A percentile compares a stretch with the other conserved stretches of the same genome.
Conservation (phyloP, 2,797 vertebrate species). For the Rhinoraja longicauda region DNA sequence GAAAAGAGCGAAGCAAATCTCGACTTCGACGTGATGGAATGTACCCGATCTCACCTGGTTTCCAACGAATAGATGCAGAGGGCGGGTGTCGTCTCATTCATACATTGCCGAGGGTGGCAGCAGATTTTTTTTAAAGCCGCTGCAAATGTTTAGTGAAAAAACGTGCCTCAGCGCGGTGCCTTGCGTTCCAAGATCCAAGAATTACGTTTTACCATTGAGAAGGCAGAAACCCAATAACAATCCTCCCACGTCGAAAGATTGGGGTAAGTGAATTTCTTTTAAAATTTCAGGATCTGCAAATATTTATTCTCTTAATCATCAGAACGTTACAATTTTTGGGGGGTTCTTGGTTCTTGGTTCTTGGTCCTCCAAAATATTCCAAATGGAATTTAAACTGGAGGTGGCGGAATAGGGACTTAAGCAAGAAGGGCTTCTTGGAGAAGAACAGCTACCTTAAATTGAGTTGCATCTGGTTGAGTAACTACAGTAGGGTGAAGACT, state of each 20-base stretch:
- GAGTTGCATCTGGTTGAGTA: no score
- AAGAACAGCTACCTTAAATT: no score
- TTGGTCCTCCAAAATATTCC: no score
- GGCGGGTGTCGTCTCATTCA: background rate
- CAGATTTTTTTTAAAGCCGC: background rate
- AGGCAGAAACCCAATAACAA: background rate
- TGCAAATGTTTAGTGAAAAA: background rate
- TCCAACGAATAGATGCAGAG: background rate
- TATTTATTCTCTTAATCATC: background rate
- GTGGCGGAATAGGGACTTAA: no score
- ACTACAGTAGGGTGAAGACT: no score
- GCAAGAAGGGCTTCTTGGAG: no score
- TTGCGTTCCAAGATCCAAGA: background rate
- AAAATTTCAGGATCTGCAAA: background rate
- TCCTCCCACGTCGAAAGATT: background rate
- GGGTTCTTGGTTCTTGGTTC: no score
- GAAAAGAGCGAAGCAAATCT: background rate
- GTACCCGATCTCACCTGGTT: background rate
- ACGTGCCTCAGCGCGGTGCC: background rate
- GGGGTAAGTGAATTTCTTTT: background rate
- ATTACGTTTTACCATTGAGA: background rate
- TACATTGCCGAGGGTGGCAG: background rate
- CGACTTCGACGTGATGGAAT: background rate
- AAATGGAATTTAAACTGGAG: no score
- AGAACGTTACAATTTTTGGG: background rate